Conservation (phyloP, 1,140 invertebrate genomes). For the Chrysomallon squamiferum region DNA sequence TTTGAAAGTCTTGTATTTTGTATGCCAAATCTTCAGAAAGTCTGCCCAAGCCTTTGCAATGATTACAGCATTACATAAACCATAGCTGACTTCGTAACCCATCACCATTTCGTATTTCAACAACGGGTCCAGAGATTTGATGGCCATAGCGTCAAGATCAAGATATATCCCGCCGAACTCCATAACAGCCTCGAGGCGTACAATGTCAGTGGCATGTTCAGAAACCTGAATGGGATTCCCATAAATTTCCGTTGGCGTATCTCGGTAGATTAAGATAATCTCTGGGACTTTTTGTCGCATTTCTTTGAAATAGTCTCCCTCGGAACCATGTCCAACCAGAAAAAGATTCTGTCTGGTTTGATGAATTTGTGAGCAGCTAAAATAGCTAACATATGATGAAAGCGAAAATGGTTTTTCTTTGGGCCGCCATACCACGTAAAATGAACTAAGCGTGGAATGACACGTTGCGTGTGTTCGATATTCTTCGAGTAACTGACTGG, state of each 20-base stretch:
- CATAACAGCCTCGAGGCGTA: conserved; percentile 3
- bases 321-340: not conserved
- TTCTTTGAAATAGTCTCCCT: not conserved
- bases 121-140: not conserved
- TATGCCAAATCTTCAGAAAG: conserved; percentile 3
- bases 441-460: conserved; percentile 3
- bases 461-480: not conserved
- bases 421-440: not conserved
- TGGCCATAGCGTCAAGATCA: not conserved
- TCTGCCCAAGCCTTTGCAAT: not conserved
- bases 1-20: not conserved
- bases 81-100: not conserved
- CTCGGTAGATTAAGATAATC: not conserved
- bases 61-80: not conserved
- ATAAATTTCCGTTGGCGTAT: not conserved
- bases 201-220: conserved; percentile 1
- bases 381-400: not conserved
- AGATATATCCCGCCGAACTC: conserved; percentile 6
- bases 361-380: not conserved
- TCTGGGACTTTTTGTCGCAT: not conserved
- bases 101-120: not conserved
- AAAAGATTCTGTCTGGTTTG: not conserved
- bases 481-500: too few species aligned
- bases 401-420: not conserved
- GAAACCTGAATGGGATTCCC: not conserved